Percentiles rank a stretch among this genome's conserved stretches.
These are phyloP conservation scores for Leptobrachium leishanense DNA, from an alignment of 2,113 vertebrate genomes.

Conservation along the genomic window DNA sequence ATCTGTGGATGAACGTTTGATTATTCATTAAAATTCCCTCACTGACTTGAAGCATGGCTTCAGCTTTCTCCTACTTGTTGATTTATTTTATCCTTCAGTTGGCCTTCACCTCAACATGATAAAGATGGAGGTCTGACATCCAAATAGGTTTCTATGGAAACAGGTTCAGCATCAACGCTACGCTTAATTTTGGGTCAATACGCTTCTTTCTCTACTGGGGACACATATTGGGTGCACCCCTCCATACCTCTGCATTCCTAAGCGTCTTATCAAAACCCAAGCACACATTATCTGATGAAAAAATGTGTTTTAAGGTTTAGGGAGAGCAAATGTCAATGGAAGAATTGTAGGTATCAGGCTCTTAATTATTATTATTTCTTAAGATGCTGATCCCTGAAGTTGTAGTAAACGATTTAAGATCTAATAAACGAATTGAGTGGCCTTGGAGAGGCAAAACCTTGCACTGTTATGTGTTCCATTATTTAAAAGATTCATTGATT, in stretches of 20 bases:
- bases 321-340: conserved; percentile 13
- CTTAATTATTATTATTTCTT: conserved; percentile 43
- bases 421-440: conserved; percentile 20
- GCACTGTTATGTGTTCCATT: background rate
- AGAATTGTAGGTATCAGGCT: conserved; percentile 31
- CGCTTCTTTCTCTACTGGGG: conserved; percentile 24
- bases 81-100: conserved; percentile 42
- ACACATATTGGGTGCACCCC: conserved; percentile 12
- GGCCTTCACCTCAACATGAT: conserved; percentile 37
- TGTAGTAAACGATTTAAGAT: conserved; percentile 19
- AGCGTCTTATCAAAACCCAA: conserved; percentile 28
- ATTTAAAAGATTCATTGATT: background rate
- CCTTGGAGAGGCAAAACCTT: conserved; percentile 4
- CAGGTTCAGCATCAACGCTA: conserved; percentile 30
- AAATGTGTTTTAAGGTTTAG: conserved; percentile 14
- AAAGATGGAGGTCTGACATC: conserved; percentile 38
- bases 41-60: conserved; percentile 34
- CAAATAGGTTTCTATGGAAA: conserved; percentile 40
- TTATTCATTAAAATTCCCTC: conserved; percentile 35
- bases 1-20: conserved; percentile 15
- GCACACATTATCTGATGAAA: conserved; percentile 40
- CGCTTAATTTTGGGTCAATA: conserved; percentile 31
- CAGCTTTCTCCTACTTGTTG: conserved; percentile 34
- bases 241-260: conserved; percentile 32
- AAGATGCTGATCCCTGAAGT: conserved; percentile 5